Base-by-base conservation (phyloP, 2,797 vertebrate species). In the Chloroceryle inda region DNA sequence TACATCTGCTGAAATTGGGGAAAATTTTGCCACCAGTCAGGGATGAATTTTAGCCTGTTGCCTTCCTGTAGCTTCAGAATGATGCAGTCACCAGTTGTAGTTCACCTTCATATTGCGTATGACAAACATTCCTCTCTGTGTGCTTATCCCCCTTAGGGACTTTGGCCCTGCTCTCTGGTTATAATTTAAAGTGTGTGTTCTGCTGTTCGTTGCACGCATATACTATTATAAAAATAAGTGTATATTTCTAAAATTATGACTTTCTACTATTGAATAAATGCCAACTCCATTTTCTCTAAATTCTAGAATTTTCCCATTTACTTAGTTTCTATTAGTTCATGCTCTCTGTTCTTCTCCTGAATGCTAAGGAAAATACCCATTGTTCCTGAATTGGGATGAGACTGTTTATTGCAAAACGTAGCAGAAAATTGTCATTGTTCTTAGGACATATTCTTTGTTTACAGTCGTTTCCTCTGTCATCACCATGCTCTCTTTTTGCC, bases 391-490 rank as follows among this genome's bases (percentile, higher is more conserved):
- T 9, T 73, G 79, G 38, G 37, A 75, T 67, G 58, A 94, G 55
- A 64, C 59, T 86, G 38, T 40, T 29, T 78, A 37, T 78, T 92
- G 62, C 53, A 90, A 94, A 95, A 76, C 5, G 13, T 27, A 76
- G 82, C 75, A 83, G 92, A 85, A 91, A 92, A 93, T 84, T 81
- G 50, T 50, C 47, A 24, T 75, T 84, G 45, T 63, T 94, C 45
- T 31, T 72, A 83, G 79, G 56, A 69, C 18, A 19, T 37, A 64
- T 85, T 75, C 45, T 72, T 81, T 92, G 35, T 87, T 94, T 79
- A 89, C 24, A 61, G 63, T 52, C 79, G 62, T 26, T 94, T 55
- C 81, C 85, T 83, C 62, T 86, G 50, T 86, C 73, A 56, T 56
- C 50, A 45, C 44, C 76, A 42, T 78, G 49, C 55, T 90, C 50